Base-by-base conservation (phyloP, 2,888 invertebrate species). In the Dynastes grantii region DNA sequence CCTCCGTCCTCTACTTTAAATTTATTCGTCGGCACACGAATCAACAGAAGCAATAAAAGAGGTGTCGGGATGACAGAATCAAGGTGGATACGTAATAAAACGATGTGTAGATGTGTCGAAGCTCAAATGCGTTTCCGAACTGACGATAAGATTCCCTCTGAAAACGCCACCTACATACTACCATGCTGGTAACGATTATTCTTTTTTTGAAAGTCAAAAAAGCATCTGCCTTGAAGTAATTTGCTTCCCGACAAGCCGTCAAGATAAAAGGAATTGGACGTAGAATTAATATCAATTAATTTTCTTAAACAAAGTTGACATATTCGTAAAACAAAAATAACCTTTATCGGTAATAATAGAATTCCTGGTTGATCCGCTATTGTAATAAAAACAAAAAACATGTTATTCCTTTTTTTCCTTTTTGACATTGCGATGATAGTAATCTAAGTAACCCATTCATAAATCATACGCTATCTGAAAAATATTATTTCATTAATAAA, bases 41-140 rank as follows among this genome's bases (percentile, higher is more conserved):
- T 76, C 73, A 76, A 76, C 78, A 78, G 78, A 76, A 78, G 78
- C 78, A 78, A 78, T 78, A 78, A 79, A 79, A 79, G 79, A 79
- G 79, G 79, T 79, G 79, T 79, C 76, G 53, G 79, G 79, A 77
- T 76, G 79, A 79, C 76, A 79, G 79, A 76, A 76, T 71, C 78
- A 75, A 78, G 78, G 78, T 78, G 78, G 78, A 76, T 76, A 76
- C 79, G 71, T 79, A 79, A 79, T 79, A 79, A 79, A 79, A 79
- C 79, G 79, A 76, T 67, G 65, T 78, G 78, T 78, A 76, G 76
- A 78, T 78, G 78, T 78, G 78, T 78, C 78, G 78, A 78, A 76
- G 78, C 78, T 65, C 78, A 76, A 78, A 78, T 78, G 75, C 58
- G 78, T 55, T 75, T 55, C 76, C 67, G 37, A 78, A 75, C 40